Conservation (phyloP, 2,888 invertebrate species). For the Mythimna albipuncta region DNA sequence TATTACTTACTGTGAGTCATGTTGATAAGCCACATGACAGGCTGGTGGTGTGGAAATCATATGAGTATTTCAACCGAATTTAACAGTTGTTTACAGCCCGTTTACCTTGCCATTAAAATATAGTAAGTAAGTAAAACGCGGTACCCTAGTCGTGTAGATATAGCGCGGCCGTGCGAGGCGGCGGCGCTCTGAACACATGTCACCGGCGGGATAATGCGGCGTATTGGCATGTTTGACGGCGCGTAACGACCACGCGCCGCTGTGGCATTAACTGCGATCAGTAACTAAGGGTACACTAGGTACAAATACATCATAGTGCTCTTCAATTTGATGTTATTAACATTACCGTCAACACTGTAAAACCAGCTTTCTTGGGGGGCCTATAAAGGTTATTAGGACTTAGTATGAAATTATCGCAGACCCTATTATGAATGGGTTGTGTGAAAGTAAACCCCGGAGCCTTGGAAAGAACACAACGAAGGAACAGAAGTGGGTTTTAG, state of each 20-base stretch:
- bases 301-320: too few species aligned
- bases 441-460: too few species aligned
- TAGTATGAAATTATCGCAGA: too few species aligned
- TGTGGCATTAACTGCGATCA: slow-evolving; percentile 18
- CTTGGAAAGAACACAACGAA: too few species aligned
- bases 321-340: not conserved
- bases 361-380: not conserved
- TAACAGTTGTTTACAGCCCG: not conserved
- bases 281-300: not conserved
- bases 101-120: not conserved
- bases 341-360: too few species aligned
- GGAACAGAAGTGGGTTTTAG: too few species aligned
- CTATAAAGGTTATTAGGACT: too few species aligned
- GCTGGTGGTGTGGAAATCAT: not conserved
- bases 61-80: not conserved
- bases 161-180: not conserved
- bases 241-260: not conserved
- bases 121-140: not conserved
- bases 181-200: slow-evolving; percentile 31
- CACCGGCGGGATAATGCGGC: slow-evolving; percentile 29
- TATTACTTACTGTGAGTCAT: not conserved
- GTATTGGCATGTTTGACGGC: slow-evolving; percentile 38
- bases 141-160: not conserved
- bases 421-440: too few species aligned
- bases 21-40: too few species aligned